Conservation (phyloP, 1,140 invertebrate genomes). For the Heterodera schachtii region DNA sequence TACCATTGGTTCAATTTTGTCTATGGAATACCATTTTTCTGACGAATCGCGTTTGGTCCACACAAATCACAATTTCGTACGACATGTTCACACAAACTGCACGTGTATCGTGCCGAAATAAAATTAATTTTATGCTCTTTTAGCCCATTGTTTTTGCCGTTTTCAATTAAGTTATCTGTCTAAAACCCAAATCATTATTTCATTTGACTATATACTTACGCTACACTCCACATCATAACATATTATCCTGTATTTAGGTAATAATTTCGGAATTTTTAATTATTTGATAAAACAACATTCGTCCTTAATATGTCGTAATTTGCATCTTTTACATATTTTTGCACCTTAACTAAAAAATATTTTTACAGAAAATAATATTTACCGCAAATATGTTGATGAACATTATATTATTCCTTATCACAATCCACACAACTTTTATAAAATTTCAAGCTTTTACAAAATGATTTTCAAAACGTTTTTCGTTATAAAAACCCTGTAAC, state of each 20-base stretch:
- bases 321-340: neutral
- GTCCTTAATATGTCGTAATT: neutral
- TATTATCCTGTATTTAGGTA: too few relatives aligned
- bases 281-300: neutral
- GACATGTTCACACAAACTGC: constrained; percentile 2
- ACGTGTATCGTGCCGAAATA: neutral
- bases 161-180: too few relatives aligned
- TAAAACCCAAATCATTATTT: neutral
- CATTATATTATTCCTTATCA: neutral
- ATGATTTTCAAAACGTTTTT: constrained; percentile 12
- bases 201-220: too few relatives aligned
- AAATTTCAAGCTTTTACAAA: neutral
- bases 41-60: neutral
- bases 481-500: neutral
- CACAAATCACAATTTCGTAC: neutral
- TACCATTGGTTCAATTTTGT: neutral
- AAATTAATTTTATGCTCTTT: neutral
- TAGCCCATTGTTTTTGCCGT: too few relatives aligned
- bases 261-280: neutral
- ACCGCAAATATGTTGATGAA: neutral
- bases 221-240: too few relatives aligned
- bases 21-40: neutral
- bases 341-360: neutral
- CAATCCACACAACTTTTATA: constrained; percentile 2
- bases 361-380: too few relatives aligned